A percentile compares a stretch with the other conserved stretches of the same genome.
These are phyloP conservation scores for Leptinotarsa lineolata DNA, from an alignment of 1,140 invertebrate species.

Conservation along the genomic window DNA sequence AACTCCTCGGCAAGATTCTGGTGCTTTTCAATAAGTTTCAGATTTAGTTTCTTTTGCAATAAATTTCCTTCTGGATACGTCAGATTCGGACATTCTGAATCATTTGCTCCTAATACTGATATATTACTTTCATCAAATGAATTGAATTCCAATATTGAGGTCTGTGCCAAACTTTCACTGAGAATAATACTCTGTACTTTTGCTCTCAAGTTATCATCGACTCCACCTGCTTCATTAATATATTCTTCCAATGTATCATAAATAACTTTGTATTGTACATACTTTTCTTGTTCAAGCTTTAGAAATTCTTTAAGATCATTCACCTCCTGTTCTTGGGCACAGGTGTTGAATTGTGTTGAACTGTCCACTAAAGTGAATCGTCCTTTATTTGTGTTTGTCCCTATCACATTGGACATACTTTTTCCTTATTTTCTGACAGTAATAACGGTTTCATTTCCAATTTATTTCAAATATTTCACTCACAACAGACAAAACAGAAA, in stretches of 20 bases:
- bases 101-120: slow-evolving; percentile 31
- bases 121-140: not conserved
- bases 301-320: slow-evolving; percentile 34
- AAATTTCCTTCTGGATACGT: slow-evolving; percentile 35
- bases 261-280: slow-evolving; percentile 39
- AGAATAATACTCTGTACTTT: slow-evolving; percentile 39
- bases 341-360: not conserved
- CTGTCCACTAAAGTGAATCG: not conserved
- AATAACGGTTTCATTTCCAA: not conserved
- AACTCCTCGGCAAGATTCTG: slow-evolving; percentile 25
- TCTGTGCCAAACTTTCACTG: slow-evolving; percentile 27
- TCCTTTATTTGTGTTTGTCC: slow-evolving; percentile 7
- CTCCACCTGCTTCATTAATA: slow-evolving; percentile 25
- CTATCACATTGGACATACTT: slow-evolving; percentile 30
- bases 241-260: slow-evolving; percentile 34
- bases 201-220: slow-evolving; percentile 28
- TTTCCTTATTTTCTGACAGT: not conserved
- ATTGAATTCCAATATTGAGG: slow-evolving; percentile 23
- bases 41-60: slow-evolving; percentile 28
- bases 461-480: not conserved
- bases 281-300: slow-evolving; percentile 34
- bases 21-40: slow-evolving; percentile 31
- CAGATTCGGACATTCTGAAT: slow-evolving; percentile 27
- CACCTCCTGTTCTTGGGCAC: slow-evolving; percentile 36
- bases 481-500: too few species aligned